phyloP scores from a whole-genome alignment of 2,888 invertebrate species.

The Cheilosia soror region DNA sequence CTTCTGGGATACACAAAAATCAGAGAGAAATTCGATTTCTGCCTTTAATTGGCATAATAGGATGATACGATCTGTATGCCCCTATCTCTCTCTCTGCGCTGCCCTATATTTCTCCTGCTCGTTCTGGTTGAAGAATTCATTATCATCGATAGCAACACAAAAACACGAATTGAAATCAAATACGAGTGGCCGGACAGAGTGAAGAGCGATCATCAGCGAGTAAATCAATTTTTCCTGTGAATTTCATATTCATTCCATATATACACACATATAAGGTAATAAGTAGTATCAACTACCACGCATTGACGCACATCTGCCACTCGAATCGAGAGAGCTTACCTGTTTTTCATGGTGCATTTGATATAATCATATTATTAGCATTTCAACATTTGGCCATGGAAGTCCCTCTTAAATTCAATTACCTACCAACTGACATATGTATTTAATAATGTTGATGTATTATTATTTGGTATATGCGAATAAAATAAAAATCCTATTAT shows the following conservation, averaged over 20 bases:
- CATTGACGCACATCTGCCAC: neutral
- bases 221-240: constrained; percentile 60
- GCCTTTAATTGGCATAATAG: constrained; percentile 73
- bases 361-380: constrained; percentile 66
- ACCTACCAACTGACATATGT: constrained; percentile 22
- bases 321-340: constrained; percentile 4
- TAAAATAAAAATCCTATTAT: constrained; percentile 5
- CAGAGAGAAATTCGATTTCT: constrained; percentile 72
- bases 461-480: neutral
- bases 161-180: constrained; percentile 68
- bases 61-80: constrained; percentile 49
- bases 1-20: constrained; percentile 58
- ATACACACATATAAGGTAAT: neutral
- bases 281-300: too few relatives aligned
- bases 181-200: constrained; percentile 29
- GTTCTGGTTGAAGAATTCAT: constrained; percentile 46
- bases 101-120: neutral
- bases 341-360: constrained; percentile 64
- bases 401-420: constrained; percentile 53
- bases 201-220: constrained; percentile 54
- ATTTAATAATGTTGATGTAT: neutral
- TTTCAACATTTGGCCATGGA: constrained; percentile 53
- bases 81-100: neutral
- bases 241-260: constrained; percentile 26
- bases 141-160: constrained; percentile 68